A percentile compares a stretch with the other conserved stretches of the same genome.
These are phyloP conservation scores for Diplosoma virens DNA, from an alignment of 23 tunicate genomes.

Conservation along the genomic window DNA sequence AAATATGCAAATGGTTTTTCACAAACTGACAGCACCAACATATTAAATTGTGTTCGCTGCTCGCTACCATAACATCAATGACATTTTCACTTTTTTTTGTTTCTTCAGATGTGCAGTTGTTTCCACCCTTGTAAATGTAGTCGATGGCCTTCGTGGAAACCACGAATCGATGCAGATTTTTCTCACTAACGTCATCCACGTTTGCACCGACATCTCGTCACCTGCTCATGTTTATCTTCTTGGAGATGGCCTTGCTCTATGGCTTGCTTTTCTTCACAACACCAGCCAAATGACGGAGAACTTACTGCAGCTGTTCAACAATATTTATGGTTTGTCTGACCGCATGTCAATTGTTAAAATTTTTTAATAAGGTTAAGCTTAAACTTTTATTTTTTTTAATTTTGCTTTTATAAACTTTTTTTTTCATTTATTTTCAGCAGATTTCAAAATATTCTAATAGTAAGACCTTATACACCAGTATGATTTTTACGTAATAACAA, in stretches of 20 bases:
- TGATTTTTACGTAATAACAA: no score
- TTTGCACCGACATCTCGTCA: slow-evolving; percentile 40
- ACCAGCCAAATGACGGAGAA: slow-evolving; percentile 14
- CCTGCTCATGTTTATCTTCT: slow-evolving; percentile 66
- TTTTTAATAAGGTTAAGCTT: neutral
- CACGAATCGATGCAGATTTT: slow-evolving; percentile 11
- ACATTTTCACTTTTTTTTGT: neutral
- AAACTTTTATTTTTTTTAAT: no score
- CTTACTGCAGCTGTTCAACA: slow-evolving; percentile 56
- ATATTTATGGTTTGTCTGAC: slow-evolving; percentile 53
- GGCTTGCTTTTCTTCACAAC: slow-evolving; percentile 66
- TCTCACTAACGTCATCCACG: slow-evolving; percentile 36
- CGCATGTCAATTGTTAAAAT: neutral
- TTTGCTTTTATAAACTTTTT: no score
- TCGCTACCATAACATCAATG: no score
- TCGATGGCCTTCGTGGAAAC: slow-evolving; percentile 22
- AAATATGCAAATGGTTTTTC: no score
- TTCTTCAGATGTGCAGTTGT: slow-evolving; percentile 59
- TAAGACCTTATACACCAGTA: no score
- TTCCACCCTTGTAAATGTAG: slow-evolving; percentile 37
- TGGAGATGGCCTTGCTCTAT: slow-evolving; percentile 68
- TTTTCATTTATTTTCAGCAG: no score
- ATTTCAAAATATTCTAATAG: no score
- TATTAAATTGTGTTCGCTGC: no score
- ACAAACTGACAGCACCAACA: no score